A percentile compares a stretch with the other conserved stretches of the same genome.
Evolutionary conservation across 2,797 vertebrate species (phyloP).

Genomic region (Euphonia xanthogaster): DNA sequence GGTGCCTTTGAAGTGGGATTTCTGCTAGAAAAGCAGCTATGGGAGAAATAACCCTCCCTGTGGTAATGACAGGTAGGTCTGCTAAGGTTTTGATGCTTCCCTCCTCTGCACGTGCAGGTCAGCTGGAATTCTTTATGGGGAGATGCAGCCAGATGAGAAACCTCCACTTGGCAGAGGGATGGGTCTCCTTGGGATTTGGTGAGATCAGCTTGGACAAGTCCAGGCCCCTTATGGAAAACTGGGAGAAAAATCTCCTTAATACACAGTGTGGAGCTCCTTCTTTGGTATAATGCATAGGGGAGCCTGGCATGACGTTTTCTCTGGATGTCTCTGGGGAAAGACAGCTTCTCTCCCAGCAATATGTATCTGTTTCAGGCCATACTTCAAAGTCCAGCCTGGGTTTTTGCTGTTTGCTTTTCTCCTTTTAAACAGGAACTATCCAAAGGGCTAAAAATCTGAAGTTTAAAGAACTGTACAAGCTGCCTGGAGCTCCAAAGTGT

Average conservation of each 20-base stretch:
- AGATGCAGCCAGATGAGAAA: not conserved
- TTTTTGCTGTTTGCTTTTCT: conserved; percentile 2
- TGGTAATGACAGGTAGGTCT: not conserved
- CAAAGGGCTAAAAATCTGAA: not conserved
- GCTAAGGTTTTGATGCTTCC: not conserved
- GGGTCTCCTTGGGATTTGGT: not conserved
- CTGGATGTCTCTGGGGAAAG: not conserved
- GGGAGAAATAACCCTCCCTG: not conserved
- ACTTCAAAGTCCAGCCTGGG: not conserved
- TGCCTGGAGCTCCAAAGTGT: not conserved
- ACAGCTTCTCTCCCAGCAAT: not conserved
- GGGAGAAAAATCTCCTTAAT: not conserved
- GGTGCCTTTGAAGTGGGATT: not conserved
- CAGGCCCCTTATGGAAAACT: not conserved
- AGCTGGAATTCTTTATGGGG: not conserved
- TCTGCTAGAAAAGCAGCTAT: not conserved
- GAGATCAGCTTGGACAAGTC: not conserved
- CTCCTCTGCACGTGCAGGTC: not conserved
- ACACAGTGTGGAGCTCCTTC: not conserved
- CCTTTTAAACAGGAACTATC: not conserved
- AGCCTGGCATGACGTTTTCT: not conserved
- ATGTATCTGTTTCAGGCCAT: not conserved
- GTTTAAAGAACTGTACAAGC: not conserved
- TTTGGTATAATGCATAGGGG: not conserved
- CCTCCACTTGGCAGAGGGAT: not conserved